Percentiles rank a stretch among this genome's conserved stretches.
Evolutionary conservation across 2,113 vertebrate species (phyloP).

Genomic region (Fregetta grallaria): DNA sequence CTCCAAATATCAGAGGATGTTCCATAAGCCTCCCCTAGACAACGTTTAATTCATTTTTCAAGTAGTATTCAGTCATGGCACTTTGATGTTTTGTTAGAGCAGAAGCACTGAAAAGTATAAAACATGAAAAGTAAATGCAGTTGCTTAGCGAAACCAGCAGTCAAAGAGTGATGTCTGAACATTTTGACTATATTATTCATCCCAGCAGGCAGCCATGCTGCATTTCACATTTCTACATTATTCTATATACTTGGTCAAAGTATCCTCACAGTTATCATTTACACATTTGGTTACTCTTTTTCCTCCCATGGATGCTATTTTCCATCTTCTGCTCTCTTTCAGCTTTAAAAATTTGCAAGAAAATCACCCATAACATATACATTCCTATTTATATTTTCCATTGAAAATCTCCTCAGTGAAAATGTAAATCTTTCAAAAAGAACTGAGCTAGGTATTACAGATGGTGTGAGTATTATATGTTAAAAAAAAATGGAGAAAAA

Average conservation of each 20-base stretch:
- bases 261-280: not conserved
- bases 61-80: not conserved
- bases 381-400: not conserved
- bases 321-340: not conserved
- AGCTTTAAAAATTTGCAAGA: not conserved
- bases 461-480: not conserved
- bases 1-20: not conserved
- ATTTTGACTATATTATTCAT: not conserved
- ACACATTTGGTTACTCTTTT: not conserved
- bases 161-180: not conserved
- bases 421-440: not conserved
- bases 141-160: not conserved
- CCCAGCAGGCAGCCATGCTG: not conserved
- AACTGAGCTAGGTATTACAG: not conserved
- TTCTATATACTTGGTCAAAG: not conserved
- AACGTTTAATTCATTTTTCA: not conserved
- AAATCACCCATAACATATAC: not conserved
- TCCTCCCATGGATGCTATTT: not conserved
- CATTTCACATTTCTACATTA: not conserved
- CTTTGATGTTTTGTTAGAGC: not conserved
- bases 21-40: not conserved
- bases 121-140: not conserved
- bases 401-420: not conserved
- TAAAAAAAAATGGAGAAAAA: not conserved
- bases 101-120: not conserved